These are phyloP conservation scores for Cyprinodon diabolis DNA, from an alignment of 2,797 vertebrate genomes.

Conservation along the genomic window DNA sequence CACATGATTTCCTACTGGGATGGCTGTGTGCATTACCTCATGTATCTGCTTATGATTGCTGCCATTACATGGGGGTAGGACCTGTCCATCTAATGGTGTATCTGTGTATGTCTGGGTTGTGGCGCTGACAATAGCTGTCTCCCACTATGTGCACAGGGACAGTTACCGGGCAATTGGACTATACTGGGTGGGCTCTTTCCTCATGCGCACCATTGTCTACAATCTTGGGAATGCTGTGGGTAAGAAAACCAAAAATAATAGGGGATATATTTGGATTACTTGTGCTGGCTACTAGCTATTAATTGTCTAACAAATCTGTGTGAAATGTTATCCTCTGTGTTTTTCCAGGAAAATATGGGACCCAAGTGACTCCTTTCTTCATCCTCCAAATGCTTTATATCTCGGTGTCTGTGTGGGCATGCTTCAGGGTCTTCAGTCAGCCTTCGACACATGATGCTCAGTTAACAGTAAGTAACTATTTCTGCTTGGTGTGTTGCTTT, in stretches of 20 bases:
- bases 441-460: slow-evolving; percentile 64
- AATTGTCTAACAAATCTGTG: background rate
- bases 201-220: slow-evolving; percentile 91
- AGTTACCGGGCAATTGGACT: slow-evolving; percentile 92
- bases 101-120: slow-evolving; percentile 7
- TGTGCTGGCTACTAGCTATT: background rate
- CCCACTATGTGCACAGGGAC: slow-evolving; percentile 82
- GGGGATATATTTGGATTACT: slow-evolving; percentile 45
- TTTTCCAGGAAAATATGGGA: slow-evolving; percentile 88
- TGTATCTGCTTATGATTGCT: slow-evolving; percentile 94
- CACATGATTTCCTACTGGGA: slow-evolving; percentile 97
- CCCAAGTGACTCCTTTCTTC: slow-evolving; percentile 81
- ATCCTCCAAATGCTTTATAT: slow-evolving; percentile 86
- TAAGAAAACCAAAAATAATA: slow-evolving; percentile 80
- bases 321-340: slow-evolving; percentile 2
- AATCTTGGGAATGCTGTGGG: slow-evolving; percentile 93
- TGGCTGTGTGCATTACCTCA: slow-evolving; percentile 92
- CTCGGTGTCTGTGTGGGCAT: slow-evolving; percentile 89
- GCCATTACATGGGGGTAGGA: slow-evolving; percentile 96
- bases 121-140: slow-evolving; percentile 27
- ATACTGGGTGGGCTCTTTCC: slow-evolving; percentile 93
- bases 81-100: background rate
- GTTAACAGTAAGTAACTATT: slow-evolving; percentile 75
- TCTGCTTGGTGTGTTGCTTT: background rate
- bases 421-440: slow-evolving; percentile 88